Evolutionary conservation across 2,888 invertebrate genomes (phyloP).

Genomic region (Drosophila atripex): DNA sequence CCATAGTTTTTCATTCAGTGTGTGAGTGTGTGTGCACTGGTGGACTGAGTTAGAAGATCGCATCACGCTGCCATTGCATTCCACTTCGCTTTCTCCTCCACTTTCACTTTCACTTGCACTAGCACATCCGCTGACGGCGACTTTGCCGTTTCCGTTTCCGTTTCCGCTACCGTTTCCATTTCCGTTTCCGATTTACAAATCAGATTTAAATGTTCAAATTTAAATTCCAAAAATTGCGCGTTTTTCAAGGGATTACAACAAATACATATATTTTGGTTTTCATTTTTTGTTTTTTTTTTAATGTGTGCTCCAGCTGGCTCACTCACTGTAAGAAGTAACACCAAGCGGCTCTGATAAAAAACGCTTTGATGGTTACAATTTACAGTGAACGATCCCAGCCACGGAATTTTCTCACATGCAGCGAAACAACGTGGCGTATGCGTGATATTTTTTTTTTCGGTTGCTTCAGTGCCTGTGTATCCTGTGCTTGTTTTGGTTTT

Average conservation of each 20-base stretch:
- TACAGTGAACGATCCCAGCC: conserved; percentile 89
- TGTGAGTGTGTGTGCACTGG: conserved; percentile 14
- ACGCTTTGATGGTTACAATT: conserved; percentile 94
- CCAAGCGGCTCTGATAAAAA: conserved; percentile 89
- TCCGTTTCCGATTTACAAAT: conserved; percentile 26
- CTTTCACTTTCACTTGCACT: conserved; percentile 48
- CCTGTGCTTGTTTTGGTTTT: conserved; percentile 4
- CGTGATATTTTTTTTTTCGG: conserved; percentile 24
- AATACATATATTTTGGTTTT: background rate
- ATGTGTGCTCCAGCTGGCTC: conserved; percentile 80
- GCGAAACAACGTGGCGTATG: conserved; percentile 42
- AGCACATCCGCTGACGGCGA: conserved; percentile 19
- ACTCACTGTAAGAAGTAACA: conserved; percentile 99
- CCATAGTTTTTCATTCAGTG: background rate
- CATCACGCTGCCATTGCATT: conserved; percentile 46
- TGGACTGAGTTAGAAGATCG: conserved; percentile 53
- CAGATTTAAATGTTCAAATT: conserved; percentile 15
- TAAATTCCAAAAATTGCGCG: background rate
- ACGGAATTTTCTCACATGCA: conserved; percentile 33
- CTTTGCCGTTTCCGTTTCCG: conserved; percentile 17
- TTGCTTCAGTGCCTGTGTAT: conserved; percentile 8
- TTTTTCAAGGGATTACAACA: too few relatives aligned
- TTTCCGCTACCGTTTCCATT: conserved; percentile 29
- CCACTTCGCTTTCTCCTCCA: conserved; percentile 54
- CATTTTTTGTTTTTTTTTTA: background rate